A percentile compares a stretch with the other conserved stretches of the same genome.
Evolutionary conservation across 2,888 invertebrate genomes (phyloP).

Genomic region (Lasius platythorax): DNA sequence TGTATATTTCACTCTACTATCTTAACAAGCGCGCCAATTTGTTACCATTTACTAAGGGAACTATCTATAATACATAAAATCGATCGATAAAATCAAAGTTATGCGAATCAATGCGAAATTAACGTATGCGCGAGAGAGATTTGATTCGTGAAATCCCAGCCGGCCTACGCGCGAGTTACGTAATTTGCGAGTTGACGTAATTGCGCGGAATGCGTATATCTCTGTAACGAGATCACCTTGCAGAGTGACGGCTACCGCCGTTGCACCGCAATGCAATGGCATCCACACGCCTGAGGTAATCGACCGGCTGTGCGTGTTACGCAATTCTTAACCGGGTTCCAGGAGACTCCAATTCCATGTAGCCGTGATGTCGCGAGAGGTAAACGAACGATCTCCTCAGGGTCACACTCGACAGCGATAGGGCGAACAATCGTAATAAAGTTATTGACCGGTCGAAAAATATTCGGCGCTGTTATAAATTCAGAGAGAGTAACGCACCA

Average conservation of each 20-base stretch:
- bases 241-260: slow-evolving; percentile 44
- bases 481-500: not conserved
- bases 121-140: slow-evolving; percentile 6
- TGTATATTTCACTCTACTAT: not conserved
- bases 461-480: slow-evolving; percentile 20
- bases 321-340: slow-evolving; percentile 75
- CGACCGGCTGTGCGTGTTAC: slow-evolving; percentile 75
- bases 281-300: slow-evolving; percentile 75
- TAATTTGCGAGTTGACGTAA: slow-evolving; percentile 67
- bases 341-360: slow-evolving; percentile 64
- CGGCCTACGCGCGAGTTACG: slow-evolving; percentile 51
- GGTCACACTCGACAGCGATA: slow-evolving; percentile 64
- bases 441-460: not conserved
- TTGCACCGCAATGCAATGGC: slow-evolving; percentile 66
- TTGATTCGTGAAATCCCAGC: slow-evolving; percentile 38
- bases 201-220: slow-evolving; percentile 63
- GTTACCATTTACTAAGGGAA: slow-evolving; percentile 29
- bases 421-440: not conserved
- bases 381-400: slow-evolving; percentile 73
- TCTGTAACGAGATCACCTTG: slow-evolving; percentile 70
- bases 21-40: not conserved
- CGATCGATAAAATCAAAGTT: slow-evolving; percentile 18
- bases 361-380: slow-evolving; percentile 63
- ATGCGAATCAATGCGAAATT: slow-evolving; percentile 21
- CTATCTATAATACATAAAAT: slow-evolving; percentile 1